A percentile compares a stretch with the other conserved stretches of the same genome.
Evolutionary conservation across 2,888 invertebrate species (phyloP).

Genomic region (Heliconius ismenius): DNA sequence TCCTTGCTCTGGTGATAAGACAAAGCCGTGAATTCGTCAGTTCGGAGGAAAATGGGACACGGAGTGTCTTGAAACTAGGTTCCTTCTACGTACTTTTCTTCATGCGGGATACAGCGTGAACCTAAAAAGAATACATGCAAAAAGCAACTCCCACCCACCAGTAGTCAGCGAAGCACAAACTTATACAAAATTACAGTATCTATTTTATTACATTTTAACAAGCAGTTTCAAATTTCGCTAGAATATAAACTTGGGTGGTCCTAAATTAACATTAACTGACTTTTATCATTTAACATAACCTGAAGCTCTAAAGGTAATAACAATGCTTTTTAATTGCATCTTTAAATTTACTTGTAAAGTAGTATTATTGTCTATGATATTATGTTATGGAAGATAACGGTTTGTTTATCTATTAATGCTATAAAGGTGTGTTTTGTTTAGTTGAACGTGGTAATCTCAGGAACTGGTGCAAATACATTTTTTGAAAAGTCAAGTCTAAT

Average conservation of each 20-base stretch:
- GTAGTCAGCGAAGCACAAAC: background rate
- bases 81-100: background rate
- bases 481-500: no score
- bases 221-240: background rate
- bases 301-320: background rate
- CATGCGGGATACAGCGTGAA: background rate
- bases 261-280: background rate
- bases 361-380: background rate
- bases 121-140: background rate
- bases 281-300: background rate
- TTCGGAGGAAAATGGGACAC: background rate
- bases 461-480: background rate
- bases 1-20: no score
- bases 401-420: background rate
- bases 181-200: background rate
- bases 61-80: background rate
- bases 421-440: background rate
- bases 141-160: background rate
- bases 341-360: background rate
- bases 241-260: constrained; percentile 1
- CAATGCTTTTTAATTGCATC: background rate
- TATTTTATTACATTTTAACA: background rate
- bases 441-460: background rate
- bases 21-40: no score
- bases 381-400: background rate